A percentile compares a stretch with the other conserved stretches of the same genome.
Evolutionary conservation across 1,140 invertebrate species (phyloP).

Genomic region (Neodiprion virginianus): DNA sequence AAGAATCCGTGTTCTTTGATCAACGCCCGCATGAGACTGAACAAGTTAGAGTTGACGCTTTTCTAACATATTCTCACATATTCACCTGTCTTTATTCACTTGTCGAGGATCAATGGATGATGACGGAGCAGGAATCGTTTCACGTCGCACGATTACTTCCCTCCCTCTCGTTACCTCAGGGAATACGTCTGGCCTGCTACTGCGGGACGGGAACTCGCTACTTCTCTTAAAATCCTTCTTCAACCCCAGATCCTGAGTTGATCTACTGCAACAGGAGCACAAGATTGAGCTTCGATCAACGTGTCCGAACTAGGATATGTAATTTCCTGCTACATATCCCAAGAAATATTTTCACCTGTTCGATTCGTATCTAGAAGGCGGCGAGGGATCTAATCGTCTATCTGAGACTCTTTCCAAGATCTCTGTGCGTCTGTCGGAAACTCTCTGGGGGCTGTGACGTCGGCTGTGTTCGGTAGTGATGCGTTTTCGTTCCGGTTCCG

Average conservation of each 20-base stretch:
- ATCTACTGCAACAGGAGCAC: constrained; percentile 34
- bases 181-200: constrained; percentile 53
- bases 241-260: constrained; percentile 51
- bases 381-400: constrained; percentile 50
- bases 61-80: neutral
- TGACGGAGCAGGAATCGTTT: constrained; percentile 43
- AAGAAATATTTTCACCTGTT: constrained; percentile 36
- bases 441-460: constrained; percentile 50
- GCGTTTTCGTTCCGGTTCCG: constrained; percentile 54
- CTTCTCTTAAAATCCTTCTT: constrained; percentile 57
- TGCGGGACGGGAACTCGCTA: constrained; percentile 52
- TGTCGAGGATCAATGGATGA: constrained; percentile 56
- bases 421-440: constrained; percentile 49
- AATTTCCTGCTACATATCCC: neutral
- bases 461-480: constrained; percentile 51
- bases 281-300: neutral
- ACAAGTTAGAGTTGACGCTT: too few relatives aligned
- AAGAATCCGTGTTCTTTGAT: too few relatives aligned
- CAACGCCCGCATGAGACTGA: too few relatives aligned
- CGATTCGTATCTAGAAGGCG: constrained; percentile 53
- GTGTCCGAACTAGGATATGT: constrained; percentile 13
- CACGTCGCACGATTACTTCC: constrained; percentile 56
- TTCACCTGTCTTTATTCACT: constrained; percentile 52
- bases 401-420: constrained; percentile 54
- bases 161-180: constrained; percentile 52